These are phyloP conservation scores for Cyclophora albipunctata DNA, from an alignment of 2,888 invertebrate genomes.

Conservation along the genomic window DNA sequence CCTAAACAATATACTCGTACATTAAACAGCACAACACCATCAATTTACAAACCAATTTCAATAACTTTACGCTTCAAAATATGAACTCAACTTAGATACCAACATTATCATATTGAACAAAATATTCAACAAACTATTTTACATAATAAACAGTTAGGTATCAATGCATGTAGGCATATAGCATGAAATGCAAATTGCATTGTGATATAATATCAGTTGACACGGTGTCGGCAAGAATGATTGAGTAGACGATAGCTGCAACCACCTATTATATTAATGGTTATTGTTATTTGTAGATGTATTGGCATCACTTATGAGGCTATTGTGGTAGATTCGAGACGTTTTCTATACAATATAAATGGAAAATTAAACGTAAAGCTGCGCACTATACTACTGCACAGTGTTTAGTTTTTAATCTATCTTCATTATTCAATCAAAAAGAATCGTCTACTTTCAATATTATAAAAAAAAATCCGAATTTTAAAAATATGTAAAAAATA, in stretches of 20 bases:
- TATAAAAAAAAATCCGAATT: no score
- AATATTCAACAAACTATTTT: slow-evolving; percentile 18
- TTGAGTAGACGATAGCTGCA: slow-evolving; percentile 52
- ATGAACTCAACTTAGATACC: not conserved
- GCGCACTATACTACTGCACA: no score
- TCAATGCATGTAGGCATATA: slow-evolving; percentile 27
- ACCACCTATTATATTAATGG: slow-evolving; percentile 52
- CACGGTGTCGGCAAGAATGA: slow-evolving; percentile 46
- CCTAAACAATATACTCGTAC: no score
- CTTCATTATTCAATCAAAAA: no score
- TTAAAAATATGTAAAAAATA: no score
- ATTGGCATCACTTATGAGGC: no score
- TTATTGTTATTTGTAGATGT: slow-evolving; percentile 23
- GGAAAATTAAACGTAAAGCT: no score
- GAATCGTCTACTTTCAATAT: no score
- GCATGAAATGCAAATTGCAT: slow-evolving; percentile 25
- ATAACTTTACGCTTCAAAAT: not conserved
- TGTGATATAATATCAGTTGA: slow-evolving; percentile 43
- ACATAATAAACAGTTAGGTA: slow-evolving; percentile 23
- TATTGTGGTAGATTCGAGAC: no score
- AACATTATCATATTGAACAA: slow-evolving; percentile 11
- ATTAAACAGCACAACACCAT: no score
- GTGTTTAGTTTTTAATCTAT: no score
- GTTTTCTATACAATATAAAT: no score
- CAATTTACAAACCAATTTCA: not conserved